These are phyloP conservation scores for Tupaia chinensis DNA, from an alignment of 2,113 vertebrate species.

Conservation along the genomic window DNA sequence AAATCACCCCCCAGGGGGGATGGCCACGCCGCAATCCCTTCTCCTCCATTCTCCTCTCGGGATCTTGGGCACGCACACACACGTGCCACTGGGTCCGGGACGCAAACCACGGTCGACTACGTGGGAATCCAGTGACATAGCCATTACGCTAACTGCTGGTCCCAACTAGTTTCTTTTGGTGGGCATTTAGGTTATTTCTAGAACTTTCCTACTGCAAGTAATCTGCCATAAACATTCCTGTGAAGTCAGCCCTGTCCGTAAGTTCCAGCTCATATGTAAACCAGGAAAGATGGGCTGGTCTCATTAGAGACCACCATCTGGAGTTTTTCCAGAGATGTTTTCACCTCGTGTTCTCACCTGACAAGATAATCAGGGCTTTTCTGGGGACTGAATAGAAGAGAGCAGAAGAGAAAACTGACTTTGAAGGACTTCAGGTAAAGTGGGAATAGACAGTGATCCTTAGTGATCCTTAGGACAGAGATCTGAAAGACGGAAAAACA, in stretches of 20 bases:
- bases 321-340: not conserved
- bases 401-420: not conserved
- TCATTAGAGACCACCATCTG: not conserved
- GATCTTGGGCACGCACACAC: too few relatives aligned
- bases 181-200: not conserved
- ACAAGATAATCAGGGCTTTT: not conserved
- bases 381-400: not conserved
- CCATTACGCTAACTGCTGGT: too few relatives aligned
- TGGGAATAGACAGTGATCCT: not conserved
- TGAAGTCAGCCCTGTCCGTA: not conserved
- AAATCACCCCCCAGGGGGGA: too few relatives aligned
- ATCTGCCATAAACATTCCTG: not conserved
- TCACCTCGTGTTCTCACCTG: not conserved
- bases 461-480: not conserved
- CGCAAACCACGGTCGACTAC: too few relatives aligned
- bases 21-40: too few relatives aligned
- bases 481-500: not conserved
- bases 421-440: not conserved
- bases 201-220: not conserved
- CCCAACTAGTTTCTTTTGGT: not conserved
- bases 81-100: too few relatives aligned
- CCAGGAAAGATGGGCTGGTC: not conserved
- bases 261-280: not conserved
- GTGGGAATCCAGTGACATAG: too few relatives aligned
- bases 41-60: too few relatives aligned